phyloP scores from a whole-genome alignment of 2,113 vertebrate species.

The Elanoides forficatus region DNA sequence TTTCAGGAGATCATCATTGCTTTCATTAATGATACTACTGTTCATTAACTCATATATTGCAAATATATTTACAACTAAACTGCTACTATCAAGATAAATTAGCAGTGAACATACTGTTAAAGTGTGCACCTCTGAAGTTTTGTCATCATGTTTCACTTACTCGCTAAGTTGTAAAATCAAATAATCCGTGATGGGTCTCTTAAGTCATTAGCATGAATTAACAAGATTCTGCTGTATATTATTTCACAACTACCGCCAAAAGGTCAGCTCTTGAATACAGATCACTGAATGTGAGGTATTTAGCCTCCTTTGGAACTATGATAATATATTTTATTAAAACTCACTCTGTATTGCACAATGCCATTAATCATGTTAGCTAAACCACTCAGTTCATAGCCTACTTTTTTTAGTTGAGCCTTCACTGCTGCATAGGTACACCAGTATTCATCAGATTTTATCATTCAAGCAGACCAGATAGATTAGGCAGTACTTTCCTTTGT shows the following conservation, averaged over 20 bases:
- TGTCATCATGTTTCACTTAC: constrained; percentile 31
- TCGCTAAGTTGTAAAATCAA: constrained; percentile 45
- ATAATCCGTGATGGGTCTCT: neutral
- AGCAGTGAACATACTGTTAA: neutral
- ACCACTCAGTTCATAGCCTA: neutral
- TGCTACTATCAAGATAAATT: neutral
- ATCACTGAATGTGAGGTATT: neutral
- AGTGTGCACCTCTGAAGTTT: neutral
- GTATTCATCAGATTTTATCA: neutral
- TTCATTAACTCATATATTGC: neutral
- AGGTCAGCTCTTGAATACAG: neutral
- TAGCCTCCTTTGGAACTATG: neutral
- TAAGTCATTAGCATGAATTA: constrained; percentile 47
- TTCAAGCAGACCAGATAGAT: neutral
- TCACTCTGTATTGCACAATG: neutral
- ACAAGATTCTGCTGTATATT: constrained; percentile 27
- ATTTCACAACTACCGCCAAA: constrained; percentile 17
- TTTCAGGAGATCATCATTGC: neutral
- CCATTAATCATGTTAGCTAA: neutral
- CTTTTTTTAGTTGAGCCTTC: neutral
- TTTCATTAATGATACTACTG: neutral
- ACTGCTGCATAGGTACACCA: neutral
- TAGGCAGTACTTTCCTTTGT: neutral
- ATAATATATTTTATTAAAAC: neutral
- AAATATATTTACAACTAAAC: neutral